Base-by-base conservation (phyloP, 2,888 invertebrate species). In the Agonopterix subpropinquella region DNA sequence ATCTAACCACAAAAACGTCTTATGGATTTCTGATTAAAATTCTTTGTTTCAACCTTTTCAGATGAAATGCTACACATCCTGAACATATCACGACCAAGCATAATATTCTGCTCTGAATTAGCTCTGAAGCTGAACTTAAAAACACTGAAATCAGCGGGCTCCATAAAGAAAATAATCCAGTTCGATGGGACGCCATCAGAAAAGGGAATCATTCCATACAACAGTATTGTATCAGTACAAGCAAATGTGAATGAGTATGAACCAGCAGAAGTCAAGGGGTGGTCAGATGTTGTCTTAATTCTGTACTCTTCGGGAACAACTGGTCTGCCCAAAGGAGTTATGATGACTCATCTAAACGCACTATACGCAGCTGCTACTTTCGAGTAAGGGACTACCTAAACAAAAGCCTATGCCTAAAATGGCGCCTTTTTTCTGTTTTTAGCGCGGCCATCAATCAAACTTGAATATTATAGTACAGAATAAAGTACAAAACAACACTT, bases 291-390 rank as follows among this genome's bases (percentile, higher is more conserved):
- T 5, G 52, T 56, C 11, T 74, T 89, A 52, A 74, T 91, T 43
- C 83, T 91, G 5, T 91, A 91, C 65, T 91, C 91, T 1, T 91
- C 91, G 48, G 89, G 96, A 0, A 95, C 96, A 0, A 95, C 95
- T 0, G 95, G 95, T 0, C 79, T 93, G 44, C 94, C 95, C 0
- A 95, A 95, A 77, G 94, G 94, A 13, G 94, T 95, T 0, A 90
- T 91, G 90, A 73, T 95, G 28, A 91, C 92, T 0, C 93, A 94
- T 63, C 54, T 75, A 3, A 83, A 83, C 49, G 56, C 67, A 11
- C 54, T 83, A 11, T 78, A 56, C 89, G 91, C 45, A 87, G 92
- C 68, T 61, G 67, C 58, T 88, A 92, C 79, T 65, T 91, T 70
- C 63, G 61, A 72, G 75, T 82, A 68, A 73, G 62, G 67, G 28